A percentile compares a stretch with the other conserved stretches of the same genome.
Conservation (phyloP, 2,113 vertebrate species). For the Bos taurus region ARS-UCD2.0 NC_037332.1:4210001-4210500, state of each 20-base stretch:
- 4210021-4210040: background rate
- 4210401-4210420: background rate
- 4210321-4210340: background rate
- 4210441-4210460: background rate
- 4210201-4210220: background rate
- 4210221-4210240: background rate
- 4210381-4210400: background rate
- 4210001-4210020: fast-evolving
- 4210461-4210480: background rate
- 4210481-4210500: background rate
- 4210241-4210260: background rate
- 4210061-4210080: background rate
- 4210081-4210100: background rate
- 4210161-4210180: fast-evolving
- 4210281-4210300: background rate
- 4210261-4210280: background rate
- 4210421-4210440: background rate
- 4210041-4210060: background rate
- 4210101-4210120: background rate
- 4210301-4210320: background rate
- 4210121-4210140: background rate
- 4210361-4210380: background rate
- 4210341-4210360: background rate
- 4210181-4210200: background rate
- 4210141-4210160: background rate